These are phyloP conservation scores for Cyanoramphus novaezelandiae DNA, from an alignment of 2,113 vertebrate genomes.

Conservation along the genomic window DNA sequence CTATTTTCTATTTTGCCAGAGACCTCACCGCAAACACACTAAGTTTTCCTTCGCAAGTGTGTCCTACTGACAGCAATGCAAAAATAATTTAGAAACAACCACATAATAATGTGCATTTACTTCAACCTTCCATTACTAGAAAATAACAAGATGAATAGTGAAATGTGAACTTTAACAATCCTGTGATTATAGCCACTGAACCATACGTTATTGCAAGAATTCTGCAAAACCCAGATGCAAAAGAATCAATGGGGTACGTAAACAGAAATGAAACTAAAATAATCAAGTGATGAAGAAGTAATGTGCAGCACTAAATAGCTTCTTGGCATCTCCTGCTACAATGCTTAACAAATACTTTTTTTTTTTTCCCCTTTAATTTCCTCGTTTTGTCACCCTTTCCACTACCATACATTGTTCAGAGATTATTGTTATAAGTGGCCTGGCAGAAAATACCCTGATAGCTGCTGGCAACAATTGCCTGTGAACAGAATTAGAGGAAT, in stretches of 20 bases:
- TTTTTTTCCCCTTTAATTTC: slow-evolving; percentile 25
- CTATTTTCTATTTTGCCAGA: slow-evolving; percentile 53
- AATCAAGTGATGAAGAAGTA: slow-evolving; percentile 71
- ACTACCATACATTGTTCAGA: slow-evolving; percentile 1
- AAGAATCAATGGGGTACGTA: slow-evolving; percentile 74
- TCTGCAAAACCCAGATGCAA: slow-evolving; percentile 75
- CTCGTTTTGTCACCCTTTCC: slow-evolving; percentile 25
- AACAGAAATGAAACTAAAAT: slow-evolving; percentile 76
- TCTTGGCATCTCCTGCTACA: slow-evolving; percentile 23
- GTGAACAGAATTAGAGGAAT: background rate
- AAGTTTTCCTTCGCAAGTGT: slow-evolving; percentile 63
- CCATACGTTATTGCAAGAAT: slow-evolving; percentile 73
- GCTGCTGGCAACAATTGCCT: background rate
- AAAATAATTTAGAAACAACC: slow-evolving; percentile 76
- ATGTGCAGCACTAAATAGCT: slow-evolving; percentile 57
- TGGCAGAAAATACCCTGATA: background rate
- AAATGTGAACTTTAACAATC: slow-evolving; percentile 79
- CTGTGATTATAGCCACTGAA: slow-evolving; percentile 81
- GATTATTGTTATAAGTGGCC: background rate
- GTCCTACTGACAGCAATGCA: slow-evolving; percentile 71
- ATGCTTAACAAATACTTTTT: slow-evolving; percentile 42
- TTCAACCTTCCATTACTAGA: slow-evolving; percentile 75
- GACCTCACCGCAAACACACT: background rate
- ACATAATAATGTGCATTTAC: slow-evolving; percentile 79
- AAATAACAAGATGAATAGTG: slow-evolving; percentile 81